These are phyloP conservation scores for Probosciger aterrimus DNA, from an alignment of 2,113 vertebrate genomes.

Conservation along the genomic window DNA sequence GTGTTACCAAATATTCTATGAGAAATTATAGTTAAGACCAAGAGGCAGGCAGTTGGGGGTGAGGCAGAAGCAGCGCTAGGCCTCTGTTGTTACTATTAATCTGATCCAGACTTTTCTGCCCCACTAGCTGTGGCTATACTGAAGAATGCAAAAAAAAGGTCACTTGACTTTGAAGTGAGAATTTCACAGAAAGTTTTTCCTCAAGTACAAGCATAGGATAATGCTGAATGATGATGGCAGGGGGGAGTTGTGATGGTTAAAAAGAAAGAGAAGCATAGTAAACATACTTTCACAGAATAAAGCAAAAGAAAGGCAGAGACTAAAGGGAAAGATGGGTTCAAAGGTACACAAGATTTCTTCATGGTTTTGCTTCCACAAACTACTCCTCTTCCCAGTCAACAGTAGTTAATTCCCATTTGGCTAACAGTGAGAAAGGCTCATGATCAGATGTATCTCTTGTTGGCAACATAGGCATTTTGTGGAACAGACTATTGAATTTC, in stretches of 20 bases:
- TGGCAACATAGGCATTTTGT: background rate
- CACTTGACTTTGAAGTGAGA: background rate
- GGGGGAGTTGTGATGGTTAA: background rate
- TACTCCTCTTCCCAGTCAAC: background rate
- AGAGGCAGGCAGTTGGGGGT: conserved; percentile 28
- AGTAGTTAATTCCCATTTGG: background rate
- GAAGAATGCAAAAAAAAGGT: background rate
- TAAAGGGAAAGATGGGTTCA: background rate
- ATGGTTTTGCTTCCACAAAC: background rate
- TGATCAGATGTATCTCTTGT: background rate
- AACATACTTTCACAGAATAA: conserved; percentile 4
- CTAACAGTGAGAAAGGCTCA: background rate
- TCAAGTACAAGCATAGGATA: background rate
- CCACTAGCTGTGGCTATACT: background rate
- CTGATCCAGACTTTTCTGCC: conserved; percentile 10
- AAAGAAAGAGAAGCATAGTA: background rate
- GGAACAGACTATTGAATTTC: background rate
- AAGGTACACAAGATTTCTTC: background rate
- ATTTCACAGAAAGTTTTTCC: background rate
- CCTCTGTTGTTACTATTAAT: conserved; percentile 27
- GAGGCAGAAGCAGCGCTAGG: conserved; percentile 68
- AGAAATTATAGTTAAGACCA: background rate
- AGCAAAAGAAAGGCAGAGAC: background rate
- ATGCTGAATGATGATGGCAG: background rate
- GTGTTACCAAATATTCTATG: background rate